These are phyloP conservation scores for Tetragnatha versicolor DNA, from an alignment of 1,140 invertebrate genomes.

Conservation along the genomic window DNA sequence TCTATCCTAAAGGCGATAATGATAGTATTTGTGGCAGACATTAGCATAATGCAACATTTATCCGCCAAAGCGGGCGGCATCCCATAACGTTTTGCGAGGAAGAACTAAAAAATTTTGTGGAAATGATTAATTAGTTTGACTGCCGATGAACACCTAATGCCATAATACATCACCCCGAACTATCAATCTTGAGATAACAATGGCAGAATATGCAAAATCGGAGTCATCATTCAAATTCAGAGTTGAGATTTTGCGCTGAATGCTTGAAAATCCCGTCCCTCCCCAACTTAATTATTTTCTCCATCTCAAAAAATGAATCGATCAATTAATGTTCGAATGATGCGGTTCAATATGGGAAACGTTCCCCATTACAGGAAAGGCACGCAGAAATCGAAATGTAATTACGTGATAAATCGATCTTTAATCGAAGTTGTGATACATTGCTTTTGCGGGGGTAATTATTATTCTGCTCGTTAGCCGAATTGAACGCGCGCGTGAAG, in stretches of 20 bases:
- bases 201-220: constrained; percentile 37
- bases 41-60: no score
- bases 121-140: constrained; percentile 5
- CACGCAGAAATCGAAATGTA: constrained; percentile 14
- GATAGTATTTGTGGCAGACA: no score
- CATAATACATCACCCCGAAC: neutral
- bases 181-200: constrained; percentile 38
- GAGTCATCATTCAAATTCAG: constrained; percentile 4
- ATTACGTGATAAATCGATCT: constrained; percentile 39
- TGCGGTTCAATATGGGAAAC: neutral
- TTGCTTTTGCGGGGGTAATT: constrained; percentile 8
- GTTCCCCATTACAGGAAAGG: constrained; percentile 8
- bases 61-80: no score
- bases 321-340: constrained; percentile 30
- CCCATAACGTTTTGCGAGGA: no score
- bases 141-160: neutral
- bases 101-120: no score
- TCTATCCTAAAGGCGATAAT: no score
- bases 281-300: neutral
- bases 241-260: neutral
- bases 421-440: constrained; percentile 26
- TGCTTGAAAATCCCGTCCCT: neutral
- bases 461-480: constrained; percentile 3
- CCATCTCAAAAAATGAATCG: neutral
- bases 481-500: neutral